Conservation (phyloP, 1,140 invertebrate species). For the Daktulosphaira vitifoliae region DNA sequence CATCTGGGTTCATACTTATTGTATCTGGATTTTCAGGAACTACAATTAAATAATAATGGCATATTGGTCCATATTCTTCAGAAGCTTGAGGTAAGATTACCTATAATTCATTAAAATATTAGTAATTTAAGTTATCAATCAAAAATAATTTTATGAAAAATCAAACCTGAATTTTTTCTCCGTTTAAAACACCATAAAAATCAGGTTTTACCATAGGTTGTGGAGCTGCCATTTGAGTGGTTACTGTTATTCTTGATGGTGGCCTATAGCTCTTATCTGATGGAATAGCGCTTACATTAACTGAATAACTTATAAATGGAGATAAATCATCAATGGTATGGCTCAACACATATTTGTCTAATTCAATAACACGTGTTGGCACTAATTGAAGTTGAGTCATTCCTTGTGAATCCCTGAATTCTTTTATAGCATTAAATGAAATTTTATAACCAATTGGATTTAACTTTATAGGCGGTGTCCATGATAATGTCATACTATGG, state of each 20-base stretch:
- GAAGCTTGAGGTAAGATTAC: conserved; percentile 89
- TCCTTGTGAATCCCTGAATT: conserved; percentile 88
- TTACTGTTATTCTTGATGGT: conserved; percentile 87
- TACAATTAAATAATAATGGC: conserved; percentile 93
- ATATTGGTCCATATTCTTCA: conserved; percentile 97
- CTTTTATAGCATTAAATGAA: conserved; percentile 85
- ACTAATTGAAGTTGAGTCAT: conserved; percentile 80
- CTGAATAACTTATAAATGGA: conserved; percentile 89
- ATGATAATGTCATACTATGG: conserved; percentile 82
- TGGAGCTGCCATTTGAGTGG: conserved; percentile 92
- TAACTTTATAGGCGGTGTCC: conserved; percentile 82
- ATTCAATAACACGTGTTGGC: conserved; percentile 58
- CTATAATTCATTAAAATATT: conserved; percentile 36
- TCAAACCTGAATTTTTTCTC: conserved; percentile 70
- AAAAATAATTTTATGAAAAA: no score
- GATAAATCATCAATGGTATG: conserved; percentile 78
- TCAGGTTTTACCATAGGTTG: conserved; percentile 92
- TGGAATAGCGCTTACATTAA: conserved; percentile 85
- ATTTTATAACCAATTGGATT: conserved; percentile 83
- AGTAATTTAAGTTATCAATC: neutral
- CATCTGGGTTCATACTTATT: conserved; percentile 63
- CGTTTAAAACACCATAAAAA: conserved; percentile 77
- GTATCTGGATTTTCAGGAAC: conserved; percentile 60
- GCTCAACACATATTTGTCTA: conserved; percentile 58
- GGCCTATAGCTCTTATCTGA: conserved; percentile 74